Percentiles rank a stretch among this genome's conserved stretches.
These are phyloP conservation scores for Cassiopea andromeda DNA, from an alignment of 30 jellyfish, hydroid and myxozoan species.

Conservation along the genomic window DNA sequence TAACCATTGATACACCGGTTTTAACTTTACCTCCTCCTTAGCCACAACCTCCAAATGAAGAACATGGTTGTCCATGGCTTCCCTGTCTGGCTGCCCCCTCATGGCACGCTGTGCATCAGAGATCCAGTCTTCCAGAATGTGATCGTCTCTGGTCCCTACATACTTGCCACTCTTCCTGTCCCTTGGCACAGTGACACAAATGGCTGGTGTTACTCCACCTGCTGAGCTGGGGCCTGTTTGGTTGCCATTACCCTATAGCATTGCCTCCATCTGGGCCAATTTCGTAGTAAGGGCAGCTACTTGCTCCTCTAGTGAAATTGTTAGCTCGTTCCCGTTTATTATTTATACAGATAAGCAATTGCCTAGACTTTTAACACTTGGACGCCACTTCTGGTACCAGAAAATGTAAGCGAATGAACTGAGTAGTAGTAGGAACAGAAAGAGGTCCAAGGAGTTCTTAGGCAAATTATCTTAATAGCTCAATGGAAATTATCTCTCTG, in stretches of 20 bases:
- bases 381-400: background rate
- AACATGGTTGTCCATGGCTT: background rate
- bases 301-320: background rate
- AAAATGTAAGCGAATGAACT: background rate
- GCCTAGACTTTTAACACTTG: background rate
- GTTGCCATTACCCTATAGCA: background rate
- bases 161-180: background rate
- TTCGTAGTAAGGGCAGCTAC: background rate
- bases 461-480: background rate
- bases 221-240: background rate
- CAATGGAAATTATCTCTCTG: too few species aligned
- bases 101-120: background rate
- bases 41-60: background rate
- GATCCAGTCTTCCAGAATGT: background rate
- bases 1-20: background rate
- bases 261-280: background rate
- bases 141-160: background rate
- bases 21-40: background rate
- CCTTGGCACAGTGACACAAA: background rate
- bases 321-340: background rate
- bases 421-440: background rate
- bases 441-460: slow-evolving; percentile 31
- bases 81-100: background rate
- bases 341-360: background rate
- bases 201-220: background rate